phyloP scores from a whole-genome alignment of 1,140 invertebrate species.

The Drosophila trapezifrons region DNA sequence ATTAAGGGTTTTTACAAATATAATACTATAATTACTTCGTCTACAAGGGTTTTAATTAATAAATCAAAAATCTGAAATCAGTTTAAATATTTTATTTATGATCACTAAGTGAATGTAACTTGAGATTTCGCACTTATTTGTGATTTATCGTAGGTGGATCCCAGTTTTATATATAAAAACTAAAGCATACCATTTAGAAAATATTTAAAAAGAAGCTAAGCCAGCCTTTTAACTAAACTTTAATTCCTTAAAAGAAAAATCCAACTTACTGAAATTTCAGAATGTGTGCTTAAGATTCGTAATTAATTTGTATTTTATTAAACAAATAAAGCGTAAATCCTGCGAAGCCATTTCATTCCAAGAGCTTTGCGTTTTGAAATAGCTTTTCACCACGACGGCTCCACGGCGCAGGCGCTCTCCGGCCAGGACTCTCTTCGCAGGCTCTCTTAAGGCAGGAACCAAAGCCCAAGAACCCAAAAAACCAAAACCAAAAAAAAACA shows the following conservation, averaged over 20 bases:
- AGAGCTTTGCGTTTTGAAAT: conserved; percentile 6
- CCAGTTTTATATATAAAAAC: no score
- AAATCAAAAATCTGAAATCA: rapidly evolving
- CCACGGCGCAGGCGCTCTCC: conserved; percentile 50
- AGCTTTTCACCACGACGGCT: conserved; percentile 37
- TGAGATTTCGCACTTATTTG: no score
- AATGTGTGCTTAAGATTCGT: background rate
- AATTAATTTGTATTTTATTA: conserved; percentile 64
- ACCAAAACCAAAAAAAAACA: conserved; percentile 2
- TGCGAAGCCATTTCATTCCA: background rate
- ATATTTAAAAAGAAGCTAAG: background rate
- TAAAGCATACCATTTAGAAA: no score
- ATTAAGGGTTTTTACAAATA: background rate
- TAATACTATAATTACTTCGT: background rate
- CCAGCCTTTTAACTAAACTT: background rate
- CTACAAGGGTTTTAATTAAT: background rate
- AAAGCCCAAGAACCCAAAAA: conserved; percentile 12
- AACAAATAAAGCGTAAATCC: conserved; percentile 61
- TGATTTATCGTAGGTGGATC: background rate
- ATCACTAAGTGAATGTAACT: background rate
- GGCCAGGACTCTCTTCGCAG: conserved; percentile 9
- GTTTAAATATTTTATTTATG: background rate
- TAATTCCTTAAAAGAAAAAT: no score
- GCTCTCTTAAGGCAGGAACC: conserved; percentile 16
- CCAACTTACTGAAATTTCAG: no score